Evolutionary conservation across 1,140 invertebrate species (phyloP).

Genomic region (Pseudoatta argentina): DNA sequence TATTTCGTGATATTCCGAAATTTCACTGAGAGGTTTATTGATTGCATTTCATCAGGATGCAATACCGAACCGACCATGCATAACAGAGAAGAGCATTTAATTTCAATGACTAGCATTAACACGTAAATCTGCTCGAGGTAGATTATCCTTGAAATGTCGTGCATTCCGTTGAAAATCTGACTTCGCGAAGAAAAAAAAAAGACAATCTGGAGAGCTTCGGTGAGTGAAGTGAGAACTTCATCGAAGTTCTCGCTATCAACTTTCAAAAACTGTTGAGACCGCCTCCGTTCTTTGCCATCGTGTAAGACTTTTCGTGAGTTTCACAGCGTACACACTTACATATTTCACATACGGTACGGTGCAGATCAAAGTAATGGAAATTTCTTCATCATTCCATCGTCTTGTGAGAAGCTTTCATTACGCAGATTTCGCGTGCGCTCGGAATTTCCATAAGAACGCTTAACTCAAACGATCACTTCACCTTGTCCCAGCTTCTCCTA

Average conservation of each 20-base stretch:
- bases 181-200: slow-evolving; percentile 3
- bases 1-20: slow-evolving; percentile 53
- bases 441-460: slow-evolving; percentile 83
- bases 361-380: slow-evolving; percentile 73
- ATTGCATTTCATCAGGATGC: slow-evolving; percentile 30
- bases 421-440: slow-evolving; percentile 55
- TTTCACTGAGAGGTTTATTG: slow-evolving; percentile 48
- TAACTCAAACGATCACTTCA: slow-evolving; percentile 68
- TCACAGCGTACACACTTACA: slow-evolving; percentile 38
- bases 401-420: slow-evolving; percentile 77
- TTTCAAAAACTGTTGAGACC: slow-evolving; percentile 78
- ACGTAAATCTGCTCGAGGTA: slow-evolving; percentile 28
- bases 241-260: slow-evolving; percentile 61
- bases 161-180: slow-evolving; percentile 47
- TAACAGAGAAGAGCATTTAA: slow-evolving; percentile 55
- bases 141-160: slow-evolving; percentile 63
- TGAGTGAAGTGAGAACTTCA: slow-evolving; percentile 46
- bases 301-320: slow-evolving; percentile 69
- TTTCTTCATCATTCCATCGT: slow-evolving; percentile 75
- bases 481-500: slow-evolving; percentile 21
- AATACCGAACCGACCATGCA: slow-evolving; percentile 29
- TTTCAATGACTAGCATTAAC: slow-evolving; percentile 56
- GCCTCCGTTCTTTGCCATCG: slow-evolving; percentile 65
- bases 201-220: slow-evolving; percentile 7
- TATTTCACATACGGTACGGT: slow-evolving; percentile 61